These are phyloP conservation scores for Poeciliopsis retropinna DNA, from an alignment of 2,113 vertebrate species.

Conservation along the genomic window DNA sequence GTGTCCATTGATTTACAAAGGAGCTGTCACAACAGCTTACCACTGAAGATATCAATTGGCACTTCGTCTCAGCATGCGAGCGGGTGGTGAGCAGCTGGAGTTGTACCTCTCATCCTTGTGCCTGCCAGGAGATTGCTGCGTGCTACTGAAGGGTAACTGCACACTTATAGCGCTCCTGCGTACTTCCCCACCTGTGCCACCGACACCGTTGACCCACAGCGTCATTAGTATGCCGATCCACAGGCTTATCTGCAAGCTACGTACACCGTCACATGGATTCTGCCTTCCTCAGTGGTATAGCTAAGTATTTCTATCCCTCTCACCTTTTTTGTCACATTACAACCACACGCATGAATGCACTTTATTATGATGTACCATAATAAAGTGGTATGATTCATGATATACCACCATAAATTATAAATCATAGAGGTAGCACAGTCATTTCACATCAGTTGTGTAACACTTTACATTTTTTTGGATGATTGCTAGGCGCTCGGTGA, in stretches of 20 bases:
- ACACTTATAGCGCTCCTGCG: slow-evolving; percentile 11
- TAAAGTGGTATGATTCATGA: too few species aligned
- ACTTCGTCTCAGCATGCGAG: slow-evolving; percentile 41
- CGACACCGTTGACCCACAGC: slow-evolving; percentile 44
- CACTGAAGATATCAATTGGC: slow-evolving; percentile 52
- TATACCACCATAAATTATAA: too few species aligned
- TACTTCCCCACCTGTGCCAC: slow-evolving; percentile 56
- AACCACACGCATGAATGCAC: too few species aligned
- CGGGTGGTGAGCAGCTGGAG: slow-evolving; percentile 53
- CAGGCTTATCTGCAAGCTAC: slow-evolving; percentile 14
- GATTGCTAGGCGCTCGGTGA: too few species aligned
- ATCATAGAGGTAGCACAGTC: too few species aligned
- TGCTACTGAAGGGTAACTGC: slow-evolving; percentile 37
- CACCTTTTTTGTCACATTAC: neutral
- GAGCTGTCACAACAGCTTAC: slow-evolving; percentile 61
- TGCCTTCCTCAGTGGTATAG: slow-evolving; percentile 10
- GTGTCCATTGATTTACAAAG: slow-evolving; percentile 65
- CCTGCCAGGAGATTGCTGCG: slow-evolving; percentile 25
- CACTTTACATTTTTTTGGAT: too few species aligned
- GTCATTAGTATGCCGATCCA: slow-evolving; percentile 18
- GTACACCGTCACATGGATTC: neutral
- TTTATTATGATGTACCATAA: neutral
- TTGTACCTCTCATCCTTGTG: slow-evolving; percentile 42
- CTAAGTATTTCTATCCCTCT: neutral
- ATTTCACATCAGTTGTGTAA: too few species aligned